Evolutionary conservation across 1,140 invertebrate species (phyloP), one percentile per base, ranked within the genome.

Genomic region (Onthophagus taurus): DNA sequence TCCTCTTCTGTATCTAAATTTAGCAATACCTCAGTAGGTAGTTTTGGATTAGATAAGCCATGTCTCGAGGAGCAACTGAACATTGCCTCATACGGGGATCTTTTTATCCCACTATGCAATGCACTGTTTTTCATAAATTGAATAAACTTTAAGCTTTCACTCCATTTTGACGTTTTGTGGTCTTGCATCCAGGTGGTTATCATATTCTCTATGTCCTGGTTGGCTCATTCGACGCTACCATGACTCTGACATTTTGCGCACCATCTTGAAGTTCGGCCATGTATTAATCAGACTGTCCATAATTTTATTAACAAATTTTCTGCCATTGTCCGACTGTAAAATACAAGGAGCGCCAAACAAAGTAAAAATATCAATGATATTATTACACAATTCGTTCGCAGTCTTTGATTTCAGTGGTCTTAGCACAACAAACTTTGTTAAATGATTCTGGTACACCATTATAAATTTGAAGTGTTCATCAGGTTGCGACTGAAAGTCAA

Each of bases 301-400:
- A 37, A 37, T 37, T 37, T 37, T 37, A 19, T 37, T 19, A 18
- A 37, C 35, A 9, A 33, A 12, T 33, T 16, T 14, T 33, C 13
- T 12, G 14, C 14, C 31, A 33, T 26, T 26, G 23, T 26, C 23
- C 6, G 23, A 26, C 6, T 26, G 23, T 7, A 26, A n/a, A 6
- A n/a, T n/a, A 6, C 6, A 26, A 6, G 9, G 31, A 8, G 9
- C 14, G 31, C 14, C 9, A 13, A 33, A 33, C 5, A 33, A 6
- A 33, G 14, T 33, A 33, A 33, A 33, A 13, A 33, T 33, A 6
- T 33, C 31, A 33, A 33, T n/a, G 23, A 26, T 33, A 13, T 33
- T 14, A 33, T 13, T 33, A 13, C 31, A 33, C 6, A 33, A 6
- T 33, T 33, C 31, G 31, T 33, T n/a, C n/a, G n/a, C n/a, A n/a